phyloP scores from a whole-genome alignment of 2,888 invertebrate species.

The Galerucella pusilla region DNA sequence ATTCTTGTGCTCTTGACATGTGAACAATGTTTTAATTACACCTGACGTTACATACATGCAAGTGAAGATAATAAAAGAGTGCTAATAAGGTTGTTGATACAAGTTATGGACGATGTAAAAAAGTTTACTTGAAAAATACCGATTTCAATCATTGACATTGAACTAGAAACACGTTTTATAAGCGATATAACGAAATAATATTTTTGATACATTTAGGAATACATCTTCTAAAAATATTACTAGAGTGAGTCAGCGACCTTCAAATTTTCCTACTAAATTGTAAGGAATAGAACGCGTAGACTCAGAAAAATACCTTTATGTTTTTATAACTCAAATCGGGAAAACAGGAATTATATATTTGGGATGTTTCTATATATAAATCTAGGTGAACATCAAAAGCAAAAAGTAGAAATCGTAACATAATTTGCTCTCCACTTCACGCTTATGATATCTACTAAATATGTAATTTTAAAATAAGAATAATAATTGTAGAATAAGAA shows the following conservation, averaged over 20 bases:
- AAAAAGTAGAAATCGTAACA: background rate
- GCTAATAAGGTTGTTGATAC: too few relatives aligned
- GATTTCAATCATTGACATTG: constrained; percentile 3
- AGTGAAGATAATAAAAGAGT: too few relatives aligned
- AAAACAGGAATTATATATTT: background rate
- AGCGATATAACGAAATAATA: background rate
- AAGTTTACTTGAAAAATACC: background rate
- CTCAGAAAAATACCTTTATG: constrained; percentile 1
- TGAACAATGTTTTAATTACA: too few relatives aligned
- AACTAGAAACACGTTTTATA: background rate
- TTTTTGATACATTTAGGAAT: background rate
- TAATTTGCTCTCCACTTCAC: background rate
- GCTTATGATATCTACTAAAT: background rate
- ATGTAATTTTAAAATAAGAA: too few relatives aligned
- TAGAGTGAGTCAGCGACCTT: constrained; percentile 21
- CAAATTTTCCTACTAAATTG: constrained; percentile 3
- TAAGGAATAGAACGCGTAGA: background rate
- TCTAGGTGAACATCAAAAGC: background rate
- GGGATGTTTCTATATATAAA: background rate
- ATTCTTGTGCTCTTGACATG: too few relatives aligned
- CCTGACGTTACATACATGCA: too few relatives aligned
- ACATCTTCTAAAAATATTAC: constrained; percentile 16
- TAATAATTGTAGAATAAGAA: too few relatives aligned
- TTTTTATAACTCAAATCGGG: background rate
- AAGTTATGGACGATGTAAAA: background rate